phyloP scores from a whole-genome alignment of 2,113 vertebrate genomes.

The Tachysurus vachellii region DNA sequence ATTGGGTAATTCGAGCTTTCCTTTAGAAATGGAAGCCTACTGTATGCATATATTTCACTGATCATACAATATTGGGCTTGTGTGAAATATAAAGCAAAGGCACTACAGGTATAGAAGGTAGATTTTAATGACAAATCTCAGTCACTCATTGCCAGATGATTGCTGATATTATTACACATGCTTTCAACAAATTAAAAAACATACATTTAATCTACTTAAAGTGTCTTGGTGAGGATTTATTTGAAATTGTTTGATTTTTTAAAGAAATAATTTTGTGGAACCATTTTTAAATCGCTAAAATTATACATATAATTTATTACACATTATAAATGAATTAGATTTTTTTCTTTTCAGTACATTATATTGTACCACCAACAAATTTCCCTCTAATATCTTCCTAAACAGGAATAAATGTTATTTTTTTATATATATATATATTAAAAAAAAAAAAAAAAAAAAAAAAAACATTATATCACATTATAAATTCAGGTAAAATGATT shows the following conservation, averaged over 20 bases:
- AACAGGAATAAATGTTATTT: not conserved
- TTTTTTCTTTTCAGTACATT: not conserved
- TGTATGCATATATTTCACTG: not conserved
- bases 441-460: too few species aligned
- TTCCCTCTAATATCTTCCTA: not conserved
- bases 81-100: not conserved
- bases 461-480: too few species aligned
- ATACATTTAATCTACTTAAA: not conserved
- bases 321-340: too few species aligned
- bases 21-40: not conserved
- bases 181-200: not conserved
- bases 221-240: not conserved
- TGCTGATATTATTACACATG: not conserved
- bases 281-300: too few species aligned
- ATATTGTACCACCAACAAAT: too few species aligned
- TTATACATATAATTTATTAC: too few species aligned
- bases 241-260: not conserved
- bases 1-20: constrained; percentile 79
- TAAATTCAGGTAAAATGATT: not conserved
- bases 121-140: not conserved
- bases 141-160: not conserved
- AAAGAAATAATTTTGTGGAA: not conserved
- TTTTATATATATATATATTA: too few species aligned
- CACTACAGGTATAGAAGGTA: not conserved
- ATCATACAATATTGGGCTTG: not conserved